Percentiles rank a stretch among this genome's conserved stretches.
Evolutionary conservation across 2,113 vertebrate species (phyloP).

Genomic region (Hippoglossus stenolepis): DNA sequence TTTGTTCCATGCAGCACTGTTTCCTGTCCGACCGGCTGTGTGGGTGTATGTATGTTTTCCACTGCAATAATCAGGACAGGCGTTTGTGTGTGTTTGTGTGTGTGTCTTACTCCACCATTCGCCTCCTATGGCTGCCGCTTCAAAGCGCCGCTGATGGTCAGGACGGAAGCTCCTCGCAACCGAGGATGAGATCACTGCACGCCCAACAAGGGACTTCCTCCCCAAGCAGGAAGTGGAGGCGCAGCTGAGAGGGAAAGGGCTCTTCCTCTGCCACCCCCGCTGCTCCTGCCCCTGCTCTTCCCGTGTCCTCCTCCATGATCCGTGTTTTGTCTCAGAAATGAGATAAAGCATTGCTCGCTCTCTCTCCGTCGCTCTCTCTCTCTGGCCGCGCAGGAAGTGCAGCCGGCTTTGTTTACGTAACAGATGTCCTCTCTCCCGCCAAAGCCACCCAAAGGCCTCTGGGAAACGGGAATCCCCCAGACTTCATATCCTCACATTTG

Average conservation of each 20-base stretch:
- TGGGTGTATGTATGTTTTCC: slow-evolving; percentile 81
- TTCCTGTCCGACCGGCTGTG: slow-evolving; percentile 80
- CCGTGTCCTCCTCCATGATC: slow-evolving; percentile 69
- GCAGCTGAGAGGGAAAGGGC: slow-evolving; percentile 80
- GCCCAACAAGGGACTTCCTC: slow-evolving; percentile 78
- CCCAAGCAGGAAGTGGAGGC: slow-evolving; percentile 73
- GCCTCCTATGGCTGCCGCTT: slow-evolving; percentile 52
- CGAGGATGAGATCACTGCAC: slow-evolving; percentile 73
- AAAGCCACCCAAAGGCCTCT: slow-evolving; percentile 69
- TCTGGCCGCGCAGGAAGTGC: slow-evolving; percentile 66
- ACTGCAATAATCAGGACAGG: slow-evolving; percentile 72
- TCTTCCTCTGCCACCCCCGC: slow-evolving; percentile 68
- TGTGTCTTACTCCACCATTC: slow-evolving; percentile 22
- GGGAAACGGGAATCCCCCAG: slow-evolving; percentile 79
- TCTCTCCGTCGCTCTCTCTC: neutral
- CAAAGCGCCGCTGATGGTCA: slow-evolving; percentile 62
- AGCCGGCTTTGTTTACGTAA: slow-evolving; percentile 74
- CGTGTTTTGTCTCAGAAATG: slow-evolving; percentile 75
- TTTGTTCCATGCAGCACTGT: slow-evolving; percentile 81
- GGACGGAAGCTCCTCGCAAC: slow-evolving; percentile 66
- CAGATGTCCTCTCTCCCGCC: slow-evolving; percentile 65
- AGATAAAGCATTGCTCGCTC: slow-evolving; percentile 53
- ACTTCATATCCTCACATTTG: slow-evolving; percentile 71
- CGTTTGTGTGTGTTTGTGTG: slow-evolving; percentile 50
- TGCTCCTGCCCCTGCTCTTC: slow-evolving; percentile 43